A percentile compares a stretch with the other conserved stretches of the same genome.
Conservation (phyloP, 53 echinoderm and acorn worm species). For the Actinopyga echinites region DNA sequence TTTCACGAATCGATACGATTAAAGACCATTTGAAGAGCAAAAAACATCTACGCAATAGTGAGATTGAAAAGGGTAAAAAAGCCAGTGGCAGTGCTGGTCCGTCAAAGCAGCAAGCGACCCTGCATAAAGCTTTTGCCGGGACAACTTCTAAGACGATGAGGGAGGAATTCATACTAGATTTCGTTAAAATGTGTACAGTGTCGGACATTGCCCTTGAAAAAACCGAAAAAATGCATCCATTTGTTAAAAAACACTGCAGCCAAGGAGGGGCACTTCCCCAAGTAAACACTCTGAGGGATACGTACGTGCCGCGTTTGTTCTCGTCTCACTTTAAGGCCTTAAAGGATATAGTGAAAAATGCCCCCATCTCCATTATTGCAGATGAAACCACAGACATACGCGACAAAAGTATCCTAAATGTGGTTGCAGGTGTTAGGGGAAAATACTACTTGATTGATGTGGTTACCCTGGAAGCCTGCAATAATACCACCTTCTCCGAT, state of each 20-base stretch:
- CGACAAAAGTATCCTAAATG: conserved; percentile 63
- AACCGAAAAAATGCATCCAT: conserved; percentile 61
- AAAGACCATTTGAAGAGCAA: conserved; percentile 63
- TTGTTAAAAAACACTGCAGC: conserved; percentile 58
- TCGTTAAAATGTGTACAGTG: conserved; percentile 47
- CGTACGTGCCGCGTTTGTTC: conserved; percentile 58
- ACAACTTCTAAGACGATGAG: conserved; percentile 41
- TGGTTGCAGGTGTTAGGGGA: conserved; percentile 54
- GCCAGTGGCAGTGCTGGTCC: conserved; percentile 1
- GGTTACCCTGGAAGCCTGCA: conserved; percentile 61
- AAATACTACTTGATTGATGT: conserved; percentile 67
- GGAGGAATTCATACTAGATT: conserved; percentile 61
- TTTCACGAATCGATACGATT: conserved; percentile 51
- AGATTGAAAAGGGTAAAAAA: conserved; percentile 1
- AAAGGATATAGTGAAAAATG: conserved; percentile 24
- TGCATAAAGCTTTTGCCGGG: conserved; percentile 20
- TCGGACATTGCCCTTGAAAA: conserved; percentile 60
- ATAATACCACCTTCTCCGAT: conserved; percentile 51
- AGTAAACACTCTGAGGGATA: conserved; percentile 46
- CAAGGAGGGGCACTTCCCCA: conserved; percentile 63
- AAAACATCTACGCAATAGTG: conserved; percentile 57
- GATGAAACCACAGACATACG: conserved; percentile 72
- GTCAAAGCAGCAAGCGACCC: conserved; percentile 37
- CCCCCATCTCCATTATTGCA: conserved; percentile 45
- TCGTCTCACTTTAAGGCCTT: conserved; percentile 49